Base-by-base conservation (phyloP, 2,113 vertebrate genomes). In the Cyphomyrus plagiostoma region DNA sequence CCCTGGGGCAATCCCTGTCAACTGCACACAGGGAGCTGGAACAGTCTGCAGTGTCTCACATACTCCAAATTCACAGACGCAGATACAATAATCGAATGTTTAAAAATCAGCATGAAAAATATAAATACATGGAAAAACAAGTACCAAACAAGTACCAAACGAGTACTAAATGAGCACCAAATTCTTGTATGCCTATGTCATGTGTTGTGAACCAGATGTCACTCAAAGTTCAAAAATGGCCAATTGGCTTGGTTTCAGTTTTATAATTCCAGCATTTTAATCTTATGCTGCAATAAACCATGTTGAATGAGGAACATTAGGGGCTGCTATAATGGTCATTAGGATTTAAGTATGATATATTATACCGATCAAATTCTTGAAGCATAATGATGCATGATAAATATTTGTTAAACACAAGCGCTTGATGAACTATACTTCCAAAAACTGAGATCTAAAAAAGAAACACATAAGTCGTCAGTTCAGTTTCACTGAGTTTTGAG, bases 291-390 rank as follows among this genome's bases (percentile, higher is more conserved):
- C 13, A 80, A 80, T 42, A 42, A 80, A 80, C 26, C 70, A 39
- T 19, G 62, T 30, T 26, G n/a, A 26, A 26, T 26, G 74, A 80
- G 15, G 5, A 42, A 42, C 49, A 86, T 48, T 35, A 48, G 53
- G 42, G 45, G 3, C 58, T 45, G n/a, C 46, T 13, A 21, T 30
- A 17, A 49, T 19, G 82, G 56, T 7, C 56, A 85, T 66, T 70
- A 39, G 30, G 83, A 30, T 89, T 86, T 46, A 83, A 46, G 74
- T 30, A 48, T 85, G 52, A 89, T 80, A 49, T 26, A 86, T 70
- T 70, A 30, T 70, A 84, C 46, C 48, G 82, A 48, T 84, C 46
- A 46, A 84, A 84, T 84, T 84, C 82, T 66, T 89, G 80, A 82
- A 85, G 89, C 49, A 46, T 45, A 49, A 50, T 82, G 52, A 62